phyloP scores from a whole-genome alignment of 1,140 invertebrate genomes.

The Hesperophylax magnus region DNA sequence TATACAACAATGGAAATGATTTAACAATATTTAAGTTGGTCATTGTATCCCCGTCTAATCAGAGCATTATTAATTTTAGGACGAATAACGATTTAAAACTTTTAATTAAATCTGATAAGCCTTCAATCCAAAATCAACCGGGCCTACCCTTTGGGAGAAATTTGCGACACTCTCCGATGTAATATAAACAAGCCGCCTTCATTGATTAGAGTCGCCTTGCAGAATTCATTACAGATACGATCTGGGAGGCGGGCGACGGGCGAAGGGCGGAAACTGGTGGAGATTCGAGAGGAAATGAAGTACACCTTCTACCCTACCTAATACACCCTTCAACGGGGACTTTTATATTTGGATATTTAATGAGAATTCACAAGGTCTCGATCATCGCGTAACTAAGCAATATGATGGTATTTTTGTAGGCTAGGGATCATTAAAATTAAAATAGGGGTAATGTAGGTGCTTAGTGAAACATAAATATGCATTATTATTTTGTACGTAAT shows the following conservation, averaged over 20 bases:
- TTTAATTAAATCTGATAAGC: conserved; percentile 39
- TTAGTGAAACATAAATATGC: neutral
- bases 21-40: too few species aligned
- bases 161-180: conserved; percentile 19
- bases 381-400: neutral
- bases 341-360: neutral
- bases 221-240: conserved; percentile 36
- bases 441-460: neutral
- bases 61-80: neutral
- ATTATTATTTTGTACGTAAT: neutral
- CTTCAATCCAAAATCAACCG: conserved; percentile 35
- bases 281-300: conserved; percentile 1
- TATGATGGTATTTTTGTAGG: neutral
- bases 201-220: conserved; percentile 34
- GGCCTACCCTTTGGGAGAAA: neutral
- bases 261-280: neutral
- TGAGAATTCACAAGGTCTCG: neutral
- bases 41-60: too few species aligned
- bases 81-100: conserved; percentile 29
- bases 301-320: neutral
- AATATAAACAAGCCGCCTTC: conserved; percentile 22
- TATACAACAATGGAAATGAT: too few species aligned
- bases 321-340: conserved; percentile 18
- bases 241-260: neutral
- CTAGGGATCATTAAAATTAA: neutral